Conservation (phyloP, 1,140 invertebrate species). For the Philopotamus ludificatus region DNA sequence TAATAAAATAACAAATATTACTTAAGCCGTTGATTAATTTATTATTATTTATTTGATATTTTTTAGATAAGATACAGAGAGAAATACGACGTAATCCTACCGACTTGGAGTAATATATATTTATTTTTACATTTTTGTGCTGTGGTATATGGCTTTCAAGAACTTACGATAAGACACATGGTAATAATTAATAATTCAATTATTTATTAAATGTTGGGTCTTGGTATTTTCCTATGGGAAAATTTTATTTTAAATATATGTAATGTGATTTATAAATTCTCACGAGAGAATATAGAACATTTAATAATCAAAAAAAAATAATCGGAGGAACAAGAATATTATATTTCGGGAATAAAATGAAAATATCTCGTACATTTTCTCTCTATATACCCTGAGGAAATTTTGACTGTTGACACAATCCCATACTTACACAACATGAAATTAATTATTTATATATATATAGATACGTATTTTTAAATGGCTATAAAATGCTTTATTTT, state of each 20-base stretch:
- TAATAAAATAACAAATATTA: not conserved
- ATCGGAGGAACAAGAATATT: no score
- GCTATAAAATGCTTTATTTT: no score
- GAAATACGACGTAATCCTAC: conserved; percentile 71
- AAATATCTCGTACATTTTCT: no score
- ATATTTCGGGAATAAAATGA: no score
- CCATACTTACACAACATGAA: no score
- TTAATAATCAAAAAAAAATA: no score
- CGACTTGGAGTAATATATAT: conserved; percentile 69
- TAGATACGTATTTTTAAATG: no score
- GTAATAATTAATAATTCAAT: conserved; percentile 54
- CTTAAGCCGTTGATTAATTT: not conserved
- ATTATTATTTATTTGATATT: conserved; percentile 34
- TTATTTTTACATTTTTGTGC: conserved; percentile 68
- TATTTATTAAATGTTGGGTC: no score
- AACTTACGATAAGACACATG: conserved; percentile 60
- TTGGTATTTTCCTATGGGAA: not conserved
- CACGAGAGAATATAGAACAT: no score
- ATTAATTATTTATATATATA: no score
- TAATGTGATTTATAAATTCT: not conserved
- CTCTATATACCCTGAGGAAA: no score
- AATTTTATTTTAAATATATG: not conserved
- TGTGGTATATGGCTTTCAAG: conserved; percentile 64
- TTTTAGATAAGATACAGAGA: conserved; percentile 59
- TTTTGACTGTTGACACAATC: no score